Percentiles rank a stretch among this genome's conserved stretches.
Evolutionary conservation across 2,888 invertebrate species (phyloP).

Genomic region (Calameuta idolon): DNA sequence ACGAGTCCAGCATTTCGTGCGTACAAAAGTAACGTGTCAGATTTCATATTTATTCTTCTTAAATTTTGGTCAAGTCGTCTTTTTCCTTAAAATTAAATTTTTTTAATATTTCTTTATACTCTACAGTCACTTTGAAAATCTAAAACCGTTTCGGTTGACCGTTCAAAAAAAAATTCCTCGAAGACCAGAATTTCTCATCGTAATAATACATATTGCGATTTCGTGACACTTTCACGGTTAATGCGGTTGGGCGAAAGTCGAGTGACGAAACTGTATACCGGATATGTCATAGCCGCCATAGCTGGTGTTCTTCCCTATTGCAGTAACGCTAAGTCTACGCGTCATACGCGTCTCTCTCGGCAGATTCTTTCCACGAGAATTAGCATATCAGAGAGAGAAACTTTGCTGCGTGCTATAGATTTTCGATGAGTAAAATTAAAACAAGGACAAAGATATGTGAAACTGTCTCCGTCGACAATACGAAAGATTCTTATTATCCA

Average conservation of each 20-base stretch:
- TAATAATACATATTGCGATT: slow-evolving; percentile 34
- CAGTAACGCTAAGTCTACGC: neutral
- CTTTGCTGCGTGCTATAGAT: neutral
- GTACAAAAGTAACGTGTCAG: neutral
- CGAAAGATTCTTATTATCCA: neutral
- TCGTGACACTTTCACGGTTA: slow-evolving; percentile 60
- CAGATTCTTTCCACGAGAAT: neutral
- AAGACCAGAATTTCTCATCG: neutral
- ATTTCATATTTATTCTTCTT: neutral
- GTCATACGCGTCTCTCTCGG: neutral
- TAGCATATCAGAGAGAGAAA: neutral
- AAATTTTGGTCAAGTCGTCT: neutral
- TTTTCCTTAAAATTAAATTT: neutral
- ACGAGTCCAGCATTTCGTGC: neutral
- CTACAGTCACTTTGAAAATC: neutral
- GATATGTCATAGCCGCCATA: slow-evolving; percentile 14
- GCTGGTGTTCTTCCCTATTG: neutral
- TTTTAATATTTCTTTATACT: neutral
- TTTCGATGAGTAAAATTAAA: neutral
- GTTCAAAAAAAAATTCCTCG: neutral
- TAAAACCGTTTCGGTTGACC: neutral
- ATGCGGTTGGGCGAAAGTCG: slow-evolving; percentile 59
- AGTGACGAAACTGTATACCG: slow-evolving; percentile 49
- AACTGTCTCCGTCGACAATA: neutral
- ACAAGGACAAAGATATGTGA: neutral